Conservation (phyloP, 2,888 invertebrate species). For the Andrena bucephala region DNA sequence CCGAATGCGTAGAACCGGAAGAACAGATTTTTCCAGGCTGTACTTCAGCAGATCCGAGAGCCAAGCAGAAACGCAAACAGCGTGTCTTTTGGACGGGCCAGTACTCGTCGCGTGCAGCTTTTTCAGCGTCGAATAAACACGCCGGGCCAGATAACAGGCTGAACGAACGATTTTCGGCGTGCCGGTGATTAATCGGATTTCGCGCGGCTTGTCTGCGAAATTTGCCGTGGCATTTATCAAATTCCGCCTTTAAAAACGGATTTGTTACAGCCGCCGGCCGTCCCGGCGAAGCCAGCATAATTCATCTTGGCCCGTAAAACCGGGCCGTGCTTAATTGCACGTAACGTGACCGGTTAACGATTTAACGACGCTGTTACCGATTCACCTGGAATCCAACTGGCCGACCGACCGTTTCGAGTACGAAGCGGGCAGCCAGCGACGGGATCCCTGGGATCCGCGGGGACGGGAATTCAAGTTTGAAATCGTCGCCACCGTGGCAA, state of each 20-base stretch:
- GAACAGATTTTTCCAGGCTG: no score
- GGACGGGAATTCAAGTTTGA: conserved; percentile 14
- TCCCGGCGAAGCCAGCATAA: conserved; percentile 48
- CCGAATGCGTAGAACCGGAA: no score
- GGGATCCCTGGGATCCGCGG: not conserved
- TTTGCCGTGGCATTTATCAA: conserved; percentile 62
- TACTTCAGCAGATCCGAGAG: no score
- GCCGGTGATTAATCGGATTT: conserved; percentile 59
- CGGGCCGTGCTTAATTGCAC: conserved; percentile 55
- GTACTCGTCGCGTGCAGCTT: not conserved
- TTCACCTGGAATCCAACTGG: conserved; percentile 1
- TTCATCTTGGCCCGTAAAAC: conserved; percentile 41
- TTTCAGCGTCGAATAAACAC: conserved; percentile 28
- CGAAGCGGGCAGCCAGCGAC: not conserved
- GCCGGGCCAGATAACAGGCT: conserved; percentile 11
- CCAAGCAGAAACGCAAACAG: not conserved
- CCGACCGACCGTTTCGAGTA: not conserved
- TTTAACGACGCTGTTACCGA: conserved; percentile 35
- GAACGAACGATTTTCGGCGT: conserved; percentile 50
- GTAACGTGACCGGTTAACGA: conserved; percentile 55
- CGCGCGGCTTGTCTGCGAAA: conserved; percentile 48
- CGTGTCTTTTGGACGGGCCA: not conserved
- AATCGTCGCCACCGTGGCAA: conserved; percentile 9
- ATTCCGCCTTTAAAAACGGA: conserved; percentile 61
- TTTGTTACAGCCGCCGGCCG: conserved; percentile 43